Evolutionary conservation across 2,113 vertebrate species (phyloP).

Genomic region (Urocynchramus pylzowi): DNA sequence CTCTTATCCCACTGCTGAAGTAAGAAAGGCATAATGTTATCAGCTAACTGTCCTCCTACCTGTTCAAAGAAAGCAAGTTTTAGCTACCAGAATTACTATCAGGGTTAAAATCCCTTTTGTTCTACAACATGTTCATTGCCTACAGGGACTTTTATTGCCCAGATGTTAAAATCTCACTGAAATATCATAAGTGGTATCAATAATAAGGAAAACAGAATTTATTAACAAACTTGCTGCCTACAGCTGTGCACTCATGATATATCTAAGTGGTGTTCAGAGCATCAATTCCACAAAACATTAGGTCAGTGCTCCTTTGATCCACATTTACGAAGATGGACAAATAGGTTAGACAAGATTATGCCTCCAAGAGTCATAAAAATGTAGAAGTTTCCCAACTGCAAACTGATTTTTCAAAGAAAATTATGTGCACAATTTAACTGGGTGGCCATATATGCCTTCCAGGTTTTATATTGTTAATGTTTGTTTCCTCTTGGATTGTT

Average conservation of each 20-base stretch:
- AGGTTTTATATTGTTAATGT: constrained; percentile 20
- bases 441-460: background rate
- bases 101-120: constrained; percentile 32
- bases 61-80: background rate
- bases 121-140: background rate
- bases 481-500: constrained; percentile 42
- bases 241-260: background rate
- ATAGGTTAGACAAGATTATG: constrained; percentile 51
- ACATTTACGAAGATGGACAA: constrained; percentile 52
- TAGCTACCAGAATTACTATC: background rate
- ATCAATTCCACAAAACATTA: constrained; percentile 38
- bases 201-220: constrained; percentile 38
- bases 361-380: constrained; percentile 57
- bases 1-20: background rate
- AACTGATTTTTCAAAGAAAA: constrained; percentile 61
- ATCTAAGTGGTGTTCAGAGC: background rate
- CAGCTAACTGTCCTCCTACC: background rate
- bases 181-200: background rate
- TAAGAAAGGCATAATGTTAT: background rate
- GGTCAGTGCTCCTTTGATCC: constrained; percentile 55
- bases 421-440: constrained; percentile 63
- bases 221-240: constrained; percentile 28
- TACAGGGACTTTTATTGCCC: background rate
- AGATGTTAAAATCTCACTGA: background rate
- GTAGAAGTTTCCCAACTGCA: constrained; percentile 6